Evolutionary conservation across 2,113 vertebrate species (phyloP).

Genomic region (Ceyx cyanopectus): DNA sequence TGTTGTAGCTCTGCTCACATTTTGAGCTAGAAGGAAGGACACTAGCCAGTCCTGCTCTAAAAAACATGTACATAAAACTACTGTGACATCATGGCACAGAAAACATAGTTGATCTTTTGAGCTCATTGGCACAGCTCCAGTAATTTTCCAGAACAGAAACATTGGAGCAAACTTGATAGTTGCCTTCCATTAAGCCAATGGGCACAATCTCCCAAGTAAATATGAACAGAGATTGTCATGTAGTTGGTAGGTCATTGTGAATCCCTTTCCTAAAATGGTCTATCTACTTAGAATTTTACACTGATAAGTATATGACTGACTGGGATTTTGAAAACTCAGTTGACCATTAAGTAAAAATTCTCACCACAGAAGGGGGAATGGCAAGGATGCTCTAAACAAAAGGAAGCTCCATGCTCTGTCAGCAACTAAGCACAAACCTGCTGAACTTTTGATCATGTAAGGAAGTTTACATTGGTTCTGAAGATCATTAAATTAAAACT

Average conservation of each 20-base stretch:
- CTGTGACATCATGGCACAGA: background rate
- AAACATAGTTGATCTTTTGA: background rate
- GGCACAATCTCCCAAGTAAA: background rate
- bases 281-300: background rate
- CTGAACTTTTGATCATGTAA: background rate
- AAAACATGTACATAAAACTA: background rate
- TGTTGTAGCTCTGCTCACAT: background rate
- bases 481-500: background rate
- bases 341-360: background rate
- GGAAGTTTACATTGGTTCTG: background rate
- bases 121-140: rapidly evolving
- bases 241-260: background rate
- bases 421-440: background rate
- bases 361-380: background rate
- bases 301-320: background rate
- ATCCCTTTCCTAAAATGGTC: background rate
- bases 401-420: background rate
- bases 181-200: background rate
- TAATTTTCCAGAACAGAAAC: background rate
- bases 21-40: background rate
- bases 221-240: background rate
- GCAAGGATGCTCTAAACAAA: background rate
- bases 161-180: background rate
- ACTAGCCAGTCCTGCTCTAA: background rate
- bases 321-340: background rate